phyloP scores from a whole-genome alignment of 1,140 invertebrate genomes.

The Gryllus bimaculatus region DNA sequence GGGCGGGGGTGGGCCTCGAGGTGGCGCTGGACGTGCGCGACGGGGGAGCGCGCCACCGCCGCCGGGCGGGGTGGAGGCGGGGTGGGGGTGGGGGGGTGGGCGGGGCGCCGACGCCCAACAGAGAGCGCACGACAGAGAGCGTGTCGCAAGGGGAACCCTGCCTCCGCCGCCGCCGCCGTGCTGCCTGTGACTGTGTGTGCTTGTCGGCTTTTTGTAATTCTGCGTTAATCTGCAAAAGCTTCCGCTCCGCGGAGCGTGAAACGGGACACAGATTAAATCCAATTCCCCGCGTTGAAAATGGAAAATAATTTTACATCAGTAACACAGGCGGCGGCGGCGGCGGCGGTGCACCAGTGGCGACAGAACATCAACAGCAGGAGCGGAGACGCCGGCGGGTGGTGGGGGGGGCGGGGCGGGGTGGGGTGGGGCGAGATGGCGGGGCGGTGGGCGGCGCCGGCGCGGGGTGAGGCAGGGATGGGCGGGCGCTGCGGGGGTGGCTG shows the following conservation, averaged over 20 bases:
- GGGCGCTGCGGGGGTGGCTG: neutral
- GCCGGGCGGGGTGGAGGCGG: no score
- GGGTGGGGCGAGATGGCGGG: neutral
- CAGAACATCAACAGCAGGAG: conserved; percentile 12
- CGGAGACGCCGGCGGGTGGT: neutral
- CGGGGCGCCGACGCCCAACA: neutral
- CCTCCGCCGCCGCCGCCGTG: conserved; percentile 4
- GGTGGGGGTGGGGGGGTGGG: no score
- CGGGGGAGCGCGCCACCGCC: no score
- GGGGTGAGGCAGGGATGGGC: neutral
- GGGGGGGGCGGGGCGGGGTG: neutral
- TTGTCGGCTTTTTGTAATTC: conserved; percentile 22
- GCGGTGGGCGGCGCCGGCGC: no score
- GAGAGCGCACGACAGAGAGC: neutral
- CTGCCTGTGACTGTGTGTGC: conserved; percentile 8
- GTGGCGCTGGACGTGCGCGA: no score
- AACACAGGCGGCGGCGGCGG: conserved; percentile 13
- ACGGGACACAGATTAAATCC: conserved; percentile 22
- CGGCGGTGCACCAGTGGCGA: neutral
- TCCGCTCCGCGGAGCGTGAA: conserved; percentile 18
- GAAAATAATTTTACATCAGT: conserved; percentile 21
- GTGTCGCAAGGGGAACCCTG: neutral
- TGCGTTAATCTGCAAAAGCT: conserved; percentile 21
- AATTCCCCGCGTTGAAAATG: conserved; percentile 21
- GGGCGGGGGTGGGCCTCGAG: no score